These are phyloP conservation scores for Platycercus adscitus DNA, from an alignment of 2,113 vertebrate genomes.

Conservation along the genomic window DNA sequence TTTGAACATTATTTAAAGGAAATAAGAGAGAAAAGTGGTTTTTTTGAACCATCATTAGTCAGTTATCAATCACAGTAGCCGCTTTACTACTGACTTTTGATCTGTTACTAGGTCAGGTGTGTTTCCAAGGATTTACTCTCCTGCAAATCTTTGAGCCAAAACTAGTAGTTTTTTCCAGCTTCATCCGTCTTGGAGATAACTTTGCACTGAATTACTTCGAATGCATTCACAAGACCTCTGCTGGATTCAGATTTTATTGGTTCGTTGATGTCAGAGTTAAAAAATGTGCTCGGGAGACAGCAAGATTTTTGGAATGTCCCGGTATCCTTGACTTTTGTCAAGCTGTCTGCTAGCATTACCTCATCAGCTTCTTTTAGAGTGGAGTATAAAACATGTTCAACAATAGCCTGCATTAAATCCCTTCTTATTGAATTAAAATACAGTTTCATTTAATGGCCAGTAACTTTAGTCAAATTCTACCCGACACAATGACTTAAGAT, in stretches of 20 bases:
- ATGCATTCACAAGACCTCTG: conserved; percentile 46
- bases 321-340: conserved; percentile 49
- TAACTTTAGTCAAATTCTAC: conserved; percentile 8
- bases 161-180: conserved; percentile 40
- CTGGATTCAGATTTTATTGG: conserved; percentile 40
- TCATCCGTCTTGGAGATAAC: conserved; percentile 57
- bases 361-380: conserved; percentile 54
- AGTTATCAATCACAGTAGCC: not conserved
- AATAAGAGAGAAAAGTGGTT: not conserved
- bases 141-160: not conserved
- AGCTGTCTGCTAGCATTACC: conserved; percentile 48
- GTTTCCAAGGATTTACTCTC: not conserved
- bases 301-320: conserved; percentile 52
- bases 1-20: not conserved
- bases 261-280: conserved; percentile 63
- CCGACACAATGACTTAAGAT: not conserved
- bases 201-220: conserved; percentile 46
- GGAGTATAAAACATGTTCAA: conserved; percentile 41
- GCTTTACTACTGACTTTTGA: not conserved
- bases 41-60: not conserved
- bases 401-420: conserved; percentile 19
- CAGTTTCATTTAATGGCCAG: not conserved
- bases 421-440: conserved; percentile 23
- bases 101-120: not conserved
- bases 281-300: conserved; percentile 66